Conservation (phyloP, 2,888 invertebrate genomes). For the Odiellus spinosus region DNA sequence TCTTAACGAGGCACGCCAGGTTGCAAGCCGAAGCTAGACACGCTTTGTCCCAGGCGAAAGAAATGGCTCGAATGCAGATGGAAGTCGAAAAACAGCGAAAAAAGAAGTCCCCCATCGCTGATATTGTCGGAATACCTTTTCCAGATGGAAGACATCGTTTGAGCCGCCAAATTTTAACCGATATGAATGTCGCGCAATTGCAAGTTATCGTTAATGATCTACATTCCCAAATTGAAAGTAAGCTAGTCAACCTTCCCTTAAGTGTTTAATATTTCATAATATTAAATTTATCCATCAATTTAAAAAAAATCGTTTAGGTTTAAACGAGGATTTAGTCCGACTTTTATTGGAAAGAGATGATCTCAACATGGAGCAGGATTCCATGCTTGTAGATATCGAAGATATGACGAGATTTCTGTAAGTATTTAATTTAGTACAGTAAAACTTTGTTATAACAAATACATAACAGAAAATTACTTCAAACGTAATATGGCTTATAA, state of each 20-base stretch:
- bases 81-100: slow-evolving; percentile 32
- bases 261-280: too few species aligned
- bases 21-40: slow-evolving; percentile 72
- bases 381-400: not conserved
- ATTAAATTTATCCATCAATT: too few species aligned
- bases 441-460: too few species aligned
- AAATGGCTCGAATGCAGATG: slow-evolving; percentile 82
- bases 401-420: slow-evolving; percentile 1
- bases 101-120: slow-evolving; percentile 59
- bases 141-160: slow-evolving; percentile 65
- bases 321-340: not conserved
- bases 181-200: slow-evolving; percentile 83
- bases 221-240: slow-evolving; percentile 75
- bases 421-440: not conserved
- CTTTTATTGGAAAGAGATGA: slow-evolving; percentile 1
- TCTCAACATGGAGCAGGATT: not conserved
- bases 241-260: slow-evolving; percentile 16
- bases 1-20: slow-evolving; percentile 14
- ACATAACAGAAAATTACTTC: too few species aligned
- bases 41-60: slow-evolving; percentile 74
- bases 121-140: slow-evolving; percentile 69
- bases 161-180: slow-evolving; percentile 66
- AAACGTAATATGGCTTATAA: too few species aligned
- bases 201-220: slow-evolving; percentile 89
- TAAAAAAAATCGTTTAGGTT: not conserved